Percentiles rank a stretch among this genome's conserved stretches.
Evolutionary conservation across 35 echinoderm and acorn worm species (phyloP).

Genomic region (Ophioderma brevispina): DNA sequence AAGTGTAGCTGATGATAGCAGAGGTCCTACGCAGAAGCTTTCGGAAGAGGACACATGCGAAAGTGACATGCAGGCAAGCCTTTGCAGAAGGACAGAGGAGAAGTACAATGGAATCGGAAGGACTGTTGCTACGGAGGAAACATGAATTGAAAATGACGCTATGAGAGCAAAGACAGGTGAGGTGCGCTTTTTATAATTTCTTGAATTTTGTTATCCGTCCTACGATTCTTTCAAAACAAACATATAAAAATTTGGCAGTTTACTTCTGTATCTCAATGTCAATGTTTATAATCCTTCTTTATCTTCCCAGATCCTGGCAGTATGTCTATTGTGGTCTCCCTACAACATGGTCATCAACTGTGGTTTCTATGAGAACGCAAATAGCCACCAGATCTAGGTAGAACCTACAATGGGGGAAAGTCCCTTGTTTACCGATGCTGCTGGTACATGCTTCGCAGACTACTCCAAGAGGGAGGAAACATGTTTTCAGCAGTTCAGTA

Average conservation of each 20-base stretch:
- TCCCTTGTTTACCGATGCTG: conserved; percentile 65
- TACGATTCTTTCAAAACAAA: too few relatives aligned
- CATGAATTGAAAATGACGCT: conserved; percentile 70
- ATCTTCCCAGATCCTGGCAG: conserved; percentile 72
- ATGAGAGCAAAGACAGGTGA: conserved; percentile 82
- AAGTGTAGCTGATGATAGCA: neutral
- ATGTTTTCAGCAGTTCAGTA: conserved; percentile 92
- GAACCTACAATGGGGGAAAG: conserved; percentile 20
- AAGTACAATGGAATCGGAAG: conserved; percentile 36
- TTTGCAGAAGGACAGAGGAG: conserved; percentile 1
- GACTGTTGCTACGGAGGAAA: conserved; percentile 71
- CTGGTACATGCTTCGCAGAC: conserved; percentile 61
- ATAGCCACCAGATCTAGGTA: conserved; percentile 25
- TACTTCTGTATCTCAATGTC: too few relatives aligned
- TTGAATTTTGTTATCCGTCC: neutral
- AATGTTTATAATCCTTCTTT: too few relatives aligned
- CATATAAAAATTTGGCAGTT: too few relatives aligned
- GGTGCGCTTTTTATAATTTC: neutral
- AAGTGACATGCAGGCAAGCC: neutral
- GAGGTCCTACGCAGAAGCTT: conserved; percentile 12
- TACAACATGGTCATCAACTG: conserved; percentile 58
- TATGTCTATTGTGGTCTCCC: conserved; percentile 78
- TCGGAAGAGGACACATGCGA: neutral
- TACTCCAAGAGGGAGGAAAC: conserved; percentile 72
- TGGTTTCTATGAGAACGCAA: conserved; percentile 86